phyloP scores from a whole-genome alignment of 2,797 vertebrate genomes.

The Syndactyla subalaris region DNA sequence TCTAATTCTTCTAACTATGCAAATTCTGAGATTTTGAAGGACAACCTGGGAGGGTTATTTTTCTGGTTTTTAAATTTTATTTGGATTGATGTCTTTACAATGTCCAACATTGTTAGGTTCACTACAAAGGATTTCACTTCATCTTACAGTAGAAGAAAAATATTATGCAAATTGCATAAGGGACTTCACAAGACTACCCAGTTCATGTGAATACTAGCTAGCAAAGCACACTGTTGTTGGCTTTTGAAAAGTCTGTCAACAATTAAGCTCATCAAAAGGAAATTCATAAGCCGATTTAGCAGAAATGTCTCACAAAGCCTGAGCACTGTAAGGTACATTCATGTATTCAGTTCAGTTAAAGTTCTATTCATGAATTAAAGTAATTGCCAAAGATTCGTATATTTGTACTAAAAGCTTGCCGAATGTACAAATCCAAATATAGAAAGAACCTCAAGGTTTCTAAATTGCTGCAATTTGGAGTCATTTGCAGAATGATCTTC shows the following conservation, averaged over 20 bases:
- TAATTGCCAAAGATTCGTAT: constrained; percentile 40
- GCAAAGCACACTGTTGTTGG: constrained; percentile 43
- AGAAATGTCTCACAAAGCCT: constrained; percentile 47
- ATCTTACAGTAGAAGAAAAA: constrained; percentile 35
- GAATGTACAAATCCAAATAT: constrained; percentile 49
- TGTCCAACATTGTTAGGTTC: constrained; percentile 21
- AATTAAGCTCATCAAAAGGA: constrained; percentile 68
- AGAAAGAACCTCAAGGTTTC: constrained; percentile 53
- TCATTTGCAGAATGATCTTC: constrained; percentile 50
- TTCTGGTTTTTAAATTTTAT: neutral
- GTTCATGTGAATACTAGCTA: constrained; percentile 50
- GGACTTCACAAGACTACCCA: constrained; percentile 50
- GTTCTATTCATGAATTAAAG: constrained; percentile 49
- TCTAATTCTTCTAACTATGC: neutral
- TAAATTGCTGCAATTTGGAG: constrained; percentile 62
- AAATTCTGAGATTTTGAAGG: neutral
- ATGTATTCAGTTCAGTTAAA: constrained; percentile 29
- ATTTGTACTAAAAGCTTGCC: constrained; percentile 44
- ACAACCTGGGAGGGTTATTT: neutral
- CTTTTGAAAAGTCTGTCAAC: constrained; percentile 68
- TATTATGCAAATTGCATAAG: constrained; percentile 56
- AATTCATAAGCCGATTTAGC: constrained; percentile 59
- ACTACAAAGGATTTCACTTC: constrained; percentile 36
- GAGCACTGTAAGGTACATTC: constrained; percentile 51
- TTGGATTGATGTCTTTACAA: constrained; percentile 16